phyloP scores from a whole-genome alignment of 2,888 invertebrate genomes.

The Sepioteuthis lessoniana region DNA sequence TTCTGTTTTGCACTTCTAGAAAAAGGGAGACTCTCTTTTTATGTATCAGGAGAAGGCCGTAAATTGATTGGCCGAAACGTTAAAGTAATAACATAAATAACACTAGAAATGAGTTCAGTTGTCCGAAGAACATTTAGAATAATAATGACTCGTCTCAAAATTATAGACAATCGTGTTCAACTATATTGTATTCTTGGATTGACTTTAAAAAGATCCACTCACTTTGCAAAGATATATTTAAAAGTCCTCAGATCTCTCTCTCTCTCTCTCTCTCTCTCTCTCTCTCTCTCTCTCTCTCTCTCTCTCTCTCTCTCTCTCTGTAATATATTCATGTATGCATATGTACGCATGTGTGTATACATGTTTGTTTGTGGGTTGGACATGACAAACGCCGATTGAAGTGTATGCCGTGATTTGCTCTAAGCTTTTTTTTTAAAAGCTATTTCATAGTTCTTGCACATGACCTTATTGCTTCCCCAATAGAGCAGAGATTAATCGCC shows the following conservation, averaged over 20 bases:
- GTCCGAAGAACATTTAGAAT: neutral
- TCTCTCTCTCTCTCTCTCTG: neutral
- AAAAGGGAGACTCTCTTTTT: no score
- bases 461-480: neutral
- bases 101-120: neutral
- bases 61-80: neutral
- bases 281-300: neutral
- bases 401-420: neutral
- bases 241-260: no score
- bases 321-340: neutral
- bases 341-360: neutral
- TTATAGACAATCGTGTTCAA: neutral
- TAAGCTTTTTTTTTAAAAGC: neutral
- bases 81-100: neutral
- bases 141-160: no score
- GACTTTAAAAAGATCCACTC: no score
- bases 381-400: neutral
- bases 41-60: neutral
- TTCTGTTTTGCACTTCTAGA: no score
- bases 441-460: neutral
- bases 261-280: neutral
- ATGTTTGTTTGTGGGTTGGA: neutral
- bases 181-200: no score
- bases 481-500: neutral
- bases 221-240: no score